Conservation (phyloP, 1,140 invertebrate genomes). For the Hyphantria cunea region DNA sequence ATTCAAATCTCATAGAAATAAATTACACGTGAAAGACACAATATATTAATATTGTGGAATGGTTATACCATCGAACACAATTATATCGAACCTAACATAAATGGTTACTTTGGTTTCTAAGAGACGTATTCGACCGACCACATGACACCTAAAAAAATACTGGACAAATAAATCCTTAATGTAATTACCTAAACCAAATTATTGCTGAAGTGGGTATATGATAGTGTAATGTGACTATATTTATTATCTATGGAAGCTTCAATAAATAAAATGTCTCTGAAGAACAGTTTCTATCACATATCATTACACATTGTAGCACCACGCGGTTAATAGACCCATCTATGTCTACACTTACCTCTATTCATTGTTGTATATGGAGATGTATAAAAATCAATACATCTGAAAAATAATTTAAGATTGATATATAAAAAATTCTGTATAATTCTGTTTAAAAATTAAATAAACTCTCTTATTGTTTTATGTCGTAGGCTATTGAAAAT, state of each 20-base stretch:
- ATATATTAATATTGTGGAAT: constrained; percentile 30
- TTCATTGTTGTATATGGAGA: constrained; percentile 78
- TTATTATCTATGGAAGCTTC: constrained; percentile 74
- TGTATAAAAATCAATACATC: constrained; percentile 81
- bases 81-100: constrained; percentile 35
- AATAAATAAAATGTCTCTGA: constrained; percentile 80
- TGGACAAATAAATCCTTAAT: constrained; percentile 57
- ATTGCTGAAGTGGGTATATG: constrained; percentile 66
- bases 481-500: constrained; percentile 70
- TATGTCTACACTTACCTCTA: constrained; percentile 78
- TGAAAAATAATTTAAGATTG: constrained; percentile 79
- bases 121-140: constrained; percentile 56
- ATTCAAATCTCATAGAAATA: constrained; percentile 41
- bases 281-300: constrained; percentile 80
- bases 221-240: constrained; percentile 66
- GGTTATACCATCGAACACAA: constrained; percentile 26
- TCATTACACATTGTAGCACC: constrained; percentile 80
- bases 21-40: constrained; percentile 27
- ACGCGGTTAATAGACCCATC: constrained; percentile 80
- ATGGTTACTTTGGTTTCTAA: constrained; percentile 55
- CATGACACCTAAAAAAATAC: constrained; percentile 48
- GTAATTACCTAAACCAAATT: constrained; percentile 62
- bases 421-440: constrained; percentile 79
- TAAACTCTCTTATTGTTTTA: constrained; percentile 79
- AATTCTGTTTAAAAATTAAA: constrained; percentile 79